Percentiles rank a stretch among this genome's conserved stretches.
phyloP scores from a whole-genome alignment of 1,140 invertebrate genomes.

The Drosophila lowei region DNA sequence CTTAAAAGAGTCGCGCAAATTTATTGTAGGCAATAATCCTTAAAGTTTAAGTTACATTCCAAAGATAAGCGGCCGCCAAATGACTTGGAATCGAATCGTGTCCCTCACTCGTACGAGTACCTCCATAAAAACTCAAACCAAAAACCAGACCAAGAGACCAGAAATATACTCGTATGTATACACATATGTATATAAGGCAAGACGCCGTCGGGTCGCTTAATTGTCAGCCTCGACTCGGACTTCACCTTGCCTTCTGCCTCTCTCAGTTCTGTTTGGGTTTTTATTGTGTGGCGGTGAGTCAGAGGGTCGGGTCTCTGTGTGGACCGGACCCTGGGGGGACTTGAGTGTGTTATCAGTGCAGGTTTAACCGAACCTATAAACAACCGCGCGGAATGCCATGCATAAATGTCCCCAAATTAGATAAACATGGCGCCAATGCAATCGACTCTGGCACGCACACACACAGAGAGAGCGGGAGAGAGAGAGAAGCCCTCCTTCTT shows the following conservation, averaged over 20 bases:
- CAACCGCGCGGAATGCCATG: slow-evolving; percentile 83
- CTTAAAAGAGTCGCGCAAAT: slow-evolving; percentile 70
- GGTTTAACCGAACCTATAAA: slow-evolving; percentile 83
- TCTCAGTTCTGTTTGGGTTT: slow-evolving; percentile 29
- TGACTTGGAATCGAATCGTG: slow-evolving; percentile 28
- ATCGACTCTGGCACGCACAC: slow-evolving; percentile 67
- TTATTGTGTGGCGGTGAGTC: slow-evolving; percentile 51
- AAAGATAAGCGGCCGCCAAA: slow-evolving; percentile 64
- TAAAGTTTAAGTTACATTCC: slow-evolving; percentile 82
- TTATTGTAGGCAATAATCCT: slow-evolving; percentile 82
- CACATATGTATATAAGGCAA: slow-evolving; percentile 29
- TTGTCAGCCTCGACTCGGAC: slow-evolving; percentile 37
- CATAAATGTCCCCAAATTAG: slow-evolving; percentile 83
- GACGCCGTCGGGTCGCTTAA: slow-evolving; percentile 51
- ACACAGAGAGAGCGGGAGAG: slow-evolving; percentile 1
- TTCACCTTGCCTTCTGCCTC: slow-evolving; percentile 3
- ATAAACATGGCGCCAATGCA: slow-evolving; percentile 83
- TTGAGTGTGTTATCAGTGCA: slow-evolving; percentile 78
- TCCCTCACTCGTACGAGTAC: slow-evolving; percentile 11
- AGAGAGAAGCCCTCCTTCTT: slow-evolving; percentile 1
- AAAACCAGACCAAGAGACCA: slow-evolving; percentile 34
- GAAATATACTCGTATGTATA: slow-evolving; percentile 7
- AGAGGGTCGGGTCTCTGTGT: slow-evolving; percentile 14
- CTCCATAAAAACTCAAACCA: slow-evolving; percentile 62
- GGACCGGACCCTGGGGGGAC: not conserved